phyloP scores from a whole-genome alignment of 1,140 invertebrate species.

The Conus ventricosus region DNA sequence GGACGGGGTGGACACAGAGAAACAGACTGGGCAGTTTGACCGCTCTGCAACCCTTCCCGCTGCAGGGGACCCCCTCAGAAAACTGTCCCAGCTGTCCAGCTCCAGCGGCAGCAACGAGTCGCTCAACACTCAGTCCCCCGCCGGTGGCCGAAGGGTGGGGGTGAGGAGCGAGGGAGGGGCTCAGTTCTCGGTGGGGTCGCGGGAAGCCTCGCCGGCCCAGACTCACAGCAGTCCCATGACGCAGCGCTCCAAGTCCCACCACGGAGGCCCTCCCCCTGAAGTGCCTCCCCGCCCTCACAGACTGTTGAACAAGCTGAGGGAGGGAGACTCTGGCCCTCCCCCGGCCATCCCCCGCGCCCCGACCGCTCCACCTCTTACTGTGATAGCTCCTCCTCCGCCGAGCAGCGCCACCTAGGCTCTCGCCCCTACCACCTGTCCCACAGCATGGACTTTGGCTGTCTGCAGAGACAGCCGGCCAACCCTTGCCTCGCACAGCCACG shows the following conservation, averaged over 20 bases:
- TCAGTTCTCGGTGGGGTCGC: conserved; percentile 50
- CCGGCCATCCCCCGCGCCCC: conserved; percentile 31
- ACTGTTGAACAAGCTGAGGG: neutral
- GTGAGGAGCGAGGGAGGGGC: conserved; percentile 20
- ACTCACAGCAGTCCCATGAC: conserved; percentile 48
- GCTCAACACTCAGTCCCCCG: neutral
- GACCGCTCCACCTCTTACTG: conserved; percentile 33
- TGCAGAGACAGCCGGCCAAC: conserved; percentile 48
- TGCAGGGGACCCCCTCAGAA: conserved; percentile 59
- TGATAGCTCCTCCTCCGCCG: conserved; percentile 40
- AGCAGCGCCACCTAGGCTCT: conserved; percentile 10
- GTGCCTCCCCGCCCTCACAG: conserved; percentile 44
- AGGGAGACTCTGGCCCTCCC: neutral
- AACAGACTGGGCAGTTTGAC: neutral
- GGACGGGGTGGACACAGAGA: conserved; percentile 53
- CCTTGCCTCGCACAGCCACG: conserved; percentile 65
- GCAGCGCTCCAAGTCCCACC: conserved; percentile 33
- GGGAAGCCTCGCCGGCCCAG: conserved; percentile 45
- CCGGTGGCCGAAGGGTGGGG: neutral
- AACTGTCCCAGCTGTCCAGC: conserved; percentile 67
- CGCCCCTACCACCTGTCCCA: conserved; percentile 62
- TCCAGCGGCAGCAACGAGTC: conserved; percentile 52
- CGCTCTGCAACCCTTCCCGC: conserved; percentile 47
- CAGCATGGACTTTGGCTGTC: conserved; percentile 64
- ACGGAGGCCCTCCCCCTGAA: conserved; percentile 37